Evolutionary conservation across 2,888 invertebrate genomes (phyloP).

Genomic region (Pomacea canaliculata): DNA sequence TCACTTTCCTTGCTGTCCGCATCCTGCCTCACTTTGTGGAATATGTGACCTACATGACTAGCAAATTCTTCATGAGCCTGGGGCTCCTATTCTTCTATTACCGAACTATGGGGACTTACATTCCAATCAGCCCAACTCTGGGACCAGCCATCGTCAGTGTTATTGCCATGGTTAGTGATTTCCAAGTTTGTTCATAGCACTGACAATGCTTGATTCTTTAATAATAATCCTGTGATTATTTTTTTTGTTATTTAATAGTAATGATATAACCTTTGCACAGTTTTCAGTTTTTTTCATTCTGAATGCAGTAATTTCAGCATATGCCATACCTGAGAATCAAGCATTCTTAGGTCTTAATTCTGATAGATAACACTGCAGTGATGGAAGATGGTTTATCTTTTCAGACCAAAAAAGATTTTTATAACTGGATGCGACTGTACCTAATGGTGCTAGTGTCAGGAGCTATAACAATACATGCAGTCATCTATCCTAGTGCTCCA

Average conservation of each 20-base stretch:
- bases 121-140: constrained; percentile 70
- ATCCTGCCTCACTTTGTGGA: constrained; percentile 50
- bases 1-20: constrained; percentile 52
- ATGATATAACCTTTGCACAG: no score
- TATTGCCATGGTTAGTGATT: constrained; percentile 57
- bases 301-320: no score
- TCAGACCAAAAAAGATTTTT: constrained; percentile 66
- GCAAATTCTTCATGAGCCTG: constrained; percentile 66
- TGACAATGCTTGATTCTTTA: not conserved
- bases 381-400: not conserved
- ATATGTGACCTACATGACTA: constrained; percentile 54
- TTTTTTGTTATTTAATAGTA: not conserved
- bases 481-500: constrained; percentile 71
- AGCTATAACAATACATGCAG: constrained; percentile 69
- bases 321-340: no score
- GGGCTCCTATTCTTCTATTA: constrained; percentile 72
- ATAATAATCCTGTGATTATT: not conserved
- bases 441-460: constrained; percentile 67
- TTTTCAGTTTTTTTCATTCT: no score
- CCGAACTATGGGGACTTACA: constrained; percentile 70
- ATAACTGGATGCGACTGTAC: constrained; percentile 67
- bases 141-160: constrained; percentile 72
- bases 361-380: no score
- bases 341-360: no score
- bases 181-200: not conserved